Evolutionary conservation across 1,140 invertebrate species (phyloP), one percentile per base, ranked within the genome.

Genomic region (Drosophila kepulauana): DNA sequence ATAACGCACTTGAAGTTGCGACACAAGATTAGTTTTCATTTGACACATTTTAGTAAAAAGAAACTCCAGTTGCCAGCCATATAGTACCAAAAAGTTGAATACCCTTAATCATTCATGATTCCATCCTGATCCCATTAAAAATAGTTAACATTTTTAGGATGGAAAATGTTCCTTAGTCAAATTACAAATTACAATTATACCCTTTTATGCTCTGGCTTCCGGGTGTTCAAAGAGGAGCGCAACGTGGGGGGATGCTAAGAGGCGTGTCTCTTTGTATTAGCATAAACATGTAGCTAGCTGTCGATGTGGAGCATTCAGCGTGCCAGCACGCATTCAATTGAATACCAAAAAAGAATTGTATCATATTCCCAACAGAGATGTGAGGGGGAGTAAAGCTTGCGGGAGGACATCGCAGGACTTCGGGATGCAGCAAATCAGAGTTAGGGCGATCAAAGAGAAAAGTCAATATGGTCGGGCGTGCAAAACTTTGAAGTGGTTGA

Each of bases 381-480:
- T 41, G 11, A 38, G 35, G 6, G 35, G 33, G 33, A 33, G 33
- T 8, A 33, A 33, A 33, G 33, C 7, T 33, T 1, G 1, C 35
- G 8, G 35, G 35, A 2, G 35, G 8, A 3, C 8, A 51, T 1
- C 10, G 8, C 11, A 28, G 11, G n/a, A 57, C 38, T 1, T 33
- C 41, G 16, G 38, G 10, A 38, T 13, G 38, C 48, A 48, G 48
- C 38, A 45, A 66, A 67, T 46, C 46, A 59, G 46, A 51, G 15
- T 30, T 35, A 8, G 33, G n/a, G 46, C 56, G 68, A 68, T 56
- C 57, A 64, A 61, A 16, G 30, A 46, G 25, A 72, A 25, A 85
- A 81, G 66, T 74, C 82, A 86, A 87, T 76, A 69, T 69, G 82
- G 76, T 65, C 72, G 75, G 57, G 48, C 52, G 54, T 69, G 72